A percentile compares a stretch with the other conserved stretches of the same genome.
These are phyloP conservation scores for Corynorhinus townsendii DNA, from an alignment of 2,113 vertebrate species.

Conservation along the genomic window DNA sequence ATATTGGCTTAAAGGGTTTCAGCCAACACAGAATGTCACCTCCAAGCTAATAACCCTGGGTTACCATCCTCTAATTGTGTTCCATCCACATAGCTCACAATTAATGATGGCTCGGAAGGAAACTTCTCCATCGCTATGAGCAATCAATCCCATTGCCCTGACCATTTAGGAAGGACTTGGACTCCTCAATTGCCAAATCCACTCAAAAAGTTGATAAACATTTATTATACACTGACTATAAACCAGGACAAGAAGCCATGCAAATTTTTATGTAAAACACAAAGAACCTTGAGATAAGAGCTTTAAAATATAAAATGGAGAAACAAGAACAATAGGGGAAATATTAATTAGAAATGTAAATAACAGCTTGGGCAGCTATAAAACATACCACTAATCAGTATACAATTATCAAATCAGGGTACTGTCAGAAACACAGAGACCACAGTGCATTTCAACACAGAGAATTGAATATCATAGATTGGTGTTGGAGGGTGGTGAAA, in stretches of 20 bases:
- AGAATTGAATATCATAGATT: background rate
- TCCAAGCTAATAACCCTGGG: background rate
- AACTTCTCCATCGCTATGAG: background rate
- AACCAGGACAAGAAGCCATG: background rate
- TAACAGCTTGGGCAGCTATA: background rate
- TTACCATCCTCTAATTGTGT: background rate
- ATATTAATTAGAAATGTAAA: background rate
- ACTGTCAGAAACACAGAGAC: background rate
- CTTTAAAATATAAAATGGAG: conserved; percentile 16
- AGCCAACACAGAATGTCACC: background rate
- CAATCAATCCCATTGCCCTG: background rate
- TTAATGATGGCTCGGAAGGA: background rate
- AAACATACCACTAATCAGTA: background rate
- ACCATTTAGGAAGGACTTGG: background rate
- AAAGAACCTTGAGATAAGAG: background rate
- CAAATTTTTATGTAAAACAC: background rate
- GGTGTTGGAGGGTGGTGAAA: background rate
- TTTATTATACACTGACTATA: background rate
- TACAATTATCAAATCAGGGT: background rate
- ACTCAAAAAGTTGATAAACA: background rate
- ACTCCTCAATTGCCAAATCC: background rate
- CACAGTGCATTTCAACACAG: background rate
- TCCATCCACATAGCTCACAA: background rate
- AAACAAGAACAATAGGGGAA: background rate
- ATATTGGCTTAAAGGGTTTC: background rate